Percentiles rank a stretch among this genome's conserved stretches.
These are phyloP conservation scores for Chalcis sispes DNA, from an alignment of 2,888 invertebrate genomes.

Conservation along the genomic window DNA sequence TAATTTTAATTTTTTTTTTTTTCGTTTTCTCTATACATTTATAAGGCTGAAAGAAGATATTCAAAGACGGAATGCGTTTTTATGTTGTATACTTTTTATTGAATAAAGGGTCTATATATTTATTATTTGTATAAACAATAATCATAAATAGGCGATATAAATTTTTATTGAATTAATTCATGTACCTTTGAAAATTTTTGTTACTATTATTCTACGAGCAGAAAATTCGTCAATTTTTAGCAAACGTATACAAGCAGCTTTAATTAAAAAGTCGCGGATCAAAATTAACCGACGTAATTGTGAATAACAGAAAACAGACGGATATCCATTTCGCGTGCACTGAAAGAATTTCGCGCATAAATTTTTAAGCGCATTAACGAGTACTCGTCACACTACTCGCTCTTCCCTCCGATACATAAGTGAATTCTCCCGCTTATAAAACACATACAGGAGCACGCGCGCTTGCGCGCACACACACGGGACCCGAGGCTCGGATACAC, in stretches of 20 bases:
- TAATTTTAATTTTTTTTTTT: too few relatives aligned
- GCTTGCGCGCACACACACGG: not conserved
- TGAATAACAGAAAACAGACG: conserved; percentile 26
- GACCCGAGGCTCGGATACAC: not conserved
- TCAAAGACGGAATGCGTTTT: too few relatives aligned
- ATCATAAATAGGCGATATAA: too few relatives aligned
- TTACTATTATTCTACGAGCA: not conserved
- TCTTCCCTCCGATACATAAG: too few relatives aligned
- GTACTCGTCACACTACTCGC: too few relatives aligned
- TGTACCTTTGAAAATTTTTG: not conserved
- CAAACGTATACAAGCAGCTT: not conserved
- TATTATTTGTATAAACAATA: not conserved
- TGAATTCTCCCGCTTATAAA: too few relatives aligned
- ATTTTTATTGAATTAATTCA: not conserved
- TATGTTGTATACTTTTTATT: too few relatives aligned
- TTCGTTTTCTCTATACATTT: too few relatives aligned
- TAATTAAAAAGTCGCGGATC: conserved; percentile 30
- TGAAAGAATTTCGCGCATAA: conserved; percentile 34
- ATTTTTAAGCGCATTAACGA: conserved; percentile 42
- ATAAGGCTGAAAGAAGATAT: too few relatives aligned
- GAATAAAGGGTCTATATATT: not conserved
- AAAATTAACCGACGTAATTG: conserved; percentile 43
- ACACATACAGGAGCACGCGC: too few relatives aligned
- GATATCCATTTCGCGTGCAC: conserved; percentile 8
- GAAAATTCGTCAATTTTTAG: not conserved